phyloP scores from a whole-genome alignment of 1,140 invertebrate species.

The Bilobella aurantiaca region DNA sequence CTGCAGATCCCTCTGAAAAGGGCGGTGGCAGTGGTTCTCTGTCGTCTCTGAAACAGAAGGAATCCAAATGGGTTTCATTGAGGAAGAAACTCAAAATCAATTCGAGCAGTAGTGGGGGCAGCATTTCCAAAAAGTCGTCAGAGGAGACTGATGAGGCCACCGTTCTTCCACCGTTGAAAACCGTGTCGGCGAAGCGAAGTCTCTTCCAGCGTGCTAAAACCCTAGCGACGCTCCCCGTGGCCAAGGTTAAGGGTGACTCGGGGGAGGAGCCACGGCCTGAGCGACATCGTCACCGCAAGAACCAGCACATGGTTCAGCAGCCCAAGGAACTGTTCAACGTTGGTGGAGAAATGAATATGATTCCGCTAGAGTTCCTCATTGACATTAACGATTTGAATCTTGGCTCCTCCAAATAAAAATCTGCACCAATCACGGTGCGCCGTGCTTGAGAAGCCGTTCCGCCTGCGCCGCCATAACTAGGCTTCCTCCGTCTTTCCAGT shows the following conservation, averaged over 20 bases:
- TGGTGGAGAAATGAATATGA: slow-evolving; percentile 35
- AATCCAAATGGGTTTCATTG: slow-evolving; percentile 32
- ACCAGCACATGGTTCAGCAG: not conserved
- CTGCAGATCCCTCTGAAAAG: slow-evolving; percentile 23
- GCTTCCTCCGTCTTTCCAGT: no score
- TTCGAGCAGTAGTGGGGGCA: not conserved
- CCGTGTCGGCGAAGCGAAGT: slow-evolving; percentile 26
- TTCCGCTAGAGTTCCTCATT: slow-evolving; percentile 34
- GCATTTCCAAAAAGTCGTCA: not conserved
- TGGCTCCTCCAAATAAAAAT: not conserved
- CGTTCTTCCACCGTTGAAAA: not conserved
- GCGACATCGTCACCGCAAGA: not conserved
- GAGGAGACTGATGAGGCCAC: not conserved
- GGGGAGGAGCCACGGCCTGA: not conserved
- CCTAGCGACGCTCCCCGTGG: slow-evolving; percentile 30
- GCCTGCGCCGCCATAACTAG: no score
- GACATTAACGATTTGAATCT: slow-evolving; percentile 28
- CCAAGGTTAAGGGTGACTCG: not conserved
- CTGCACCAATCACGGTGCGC: not conserved
- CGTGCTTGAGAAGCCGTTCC: no score
- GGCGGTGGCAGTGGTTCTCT: slow-evolving; percentile 22
- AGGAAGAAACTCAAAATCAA: slow-evolving; percentile 33
- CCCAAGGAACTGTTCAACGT: slow-evolving; percentile 24
- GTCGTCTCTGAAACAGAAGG: slow-evolving; percentile 27
- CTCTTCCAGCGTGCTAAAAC: slow-evolving; percentile 33